Evolutionary conservation across 2,797 vertebrate genomes (phyloP).

Genomic region (Liasis olivaceus): DNA sequence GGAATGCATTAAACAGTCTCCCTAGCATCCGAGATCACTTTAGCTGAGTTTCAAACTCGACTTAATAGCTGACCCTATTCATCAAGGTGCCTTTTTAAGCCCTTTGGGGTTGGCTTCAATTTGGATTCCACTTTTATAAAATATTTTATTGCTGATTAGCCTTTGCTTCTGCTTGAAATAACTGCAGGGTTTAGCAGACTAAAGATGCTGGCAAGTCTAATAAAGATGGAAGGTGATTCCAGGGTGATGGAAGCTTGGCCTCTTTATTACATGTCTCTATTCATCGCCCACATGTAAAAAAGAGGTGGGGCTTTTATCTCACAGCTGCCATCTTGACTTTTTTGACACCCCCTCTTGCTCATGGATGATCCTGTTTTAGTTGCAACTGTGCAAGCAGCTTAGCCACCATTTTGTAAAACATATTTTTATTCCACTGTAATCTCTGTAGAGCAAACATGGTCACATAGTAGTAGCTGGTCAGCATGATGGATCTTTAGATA

Average conservation of each 20-base stretch:
- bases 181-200: neutral
- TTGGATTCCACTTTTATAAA: neutral
- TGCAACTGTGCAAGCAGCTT: neutral
- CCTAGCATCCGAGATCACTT: slow-evolving; percentile 4
- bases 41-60: neutral
- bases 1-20: slow-evolving; percentile 5
- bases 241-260: neutral
- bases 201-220: neutral
- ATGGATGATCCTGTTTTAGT: neutral
- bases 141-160: neutral
- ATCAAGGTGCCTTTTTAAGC: neutral
- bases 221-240: neutral
- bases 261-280: neutral
- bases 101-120: neutral
- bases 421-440: neutral
- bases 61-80: neutral
- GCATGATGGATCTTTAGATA: neutral
- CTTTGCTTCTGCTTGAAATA: neutral
- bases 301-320: neutral
- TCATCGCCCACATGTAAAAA: neutral
- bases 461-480: too few relatives aligned
- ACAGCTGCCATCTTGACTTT: too few relatives aligned
- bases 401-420: neutral
- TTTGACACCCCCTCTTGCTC: neutral
- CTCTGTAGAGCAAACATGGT: neutral